Base-by-base conservation (phyloP, 2,113 vertebrate genomes). In the Peromyscus californicus region DNA sequence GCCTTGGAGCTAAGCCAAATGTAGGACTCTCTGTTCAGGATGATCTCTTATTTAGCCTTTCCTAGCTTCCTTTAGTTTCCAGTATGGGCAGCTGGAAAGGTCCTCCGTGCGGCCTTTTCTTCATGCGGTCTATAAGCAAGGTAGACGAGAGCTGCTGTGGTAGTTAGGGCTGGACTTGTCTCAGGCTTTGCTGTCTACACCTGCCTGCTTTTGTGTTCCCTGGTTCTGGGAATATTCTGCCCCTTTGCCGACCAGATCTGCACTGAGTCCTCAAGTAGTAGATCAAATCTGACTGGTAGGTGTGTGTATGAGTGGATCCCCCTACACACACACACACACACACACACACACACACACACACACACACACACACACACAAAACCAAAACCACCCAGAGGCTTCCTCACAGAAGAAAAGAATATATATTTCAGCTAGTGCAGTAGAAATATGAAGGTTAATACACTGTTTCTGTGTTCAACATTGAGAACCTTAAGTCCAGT, bases 341-440 rank as follows among this genome's bases (percentile, higher is more conserved):
- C 21, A 7, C 26, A 33, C 1, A 3, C n/a, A 33, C 1, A 22
- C 22, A 61, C 8, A 2, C 10, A 39, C 22, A 67, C 29, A 45
- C 74, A 65, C 29, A 45, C 74, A 65, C 63, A 72, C 36, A 74
- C 9, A 72, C 17, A 42, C 4, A 76, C 24, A 78, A 16, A 57
- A 6, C 17, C 57, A 33, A 78, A 16, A 59, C 7, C 10, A 12
- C n/a, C 7, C 10, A 33, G 33, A 22, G 6, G 16, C 39, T 45
- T 36, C 13, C 5, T 57, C 24, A 5, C 2, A 39, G 51, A 9
- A 36, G 5, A 5, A n/a, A 10, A 7, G 24, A 48, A 3, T 31
- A 6, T 1, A 16, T 67, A 21, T 17, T 7, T n/a, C 24, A 42
- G 29, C 33, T 1, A 45, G 33, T 1, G 0, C 2, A 76, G 17